phyloP scores from a whole-genome alignment of 2,888 invertebrate genomes.

The Atrina japonica region DNA sequence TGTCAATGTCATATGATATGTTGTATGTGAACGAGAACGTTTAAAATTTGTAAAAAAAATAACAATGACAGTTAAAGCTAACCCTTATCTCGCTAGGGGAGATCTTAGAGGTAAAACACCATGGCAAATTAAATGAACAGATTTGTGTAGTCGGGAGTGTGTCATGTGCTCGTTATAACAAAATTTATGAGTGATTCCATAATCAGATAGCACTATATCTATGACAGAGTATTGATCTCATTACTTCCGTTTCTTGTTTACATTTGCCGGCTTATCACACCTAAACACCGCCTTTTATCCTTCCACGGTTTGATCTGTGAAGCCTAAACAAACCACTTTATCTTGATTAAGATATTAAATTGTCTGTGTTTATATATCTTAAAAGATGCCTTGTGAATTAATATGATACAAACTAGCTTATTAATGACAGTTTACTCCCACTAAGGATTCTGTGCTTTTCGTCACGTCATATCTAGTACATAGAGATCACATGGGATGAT shows the following conservation, averaged over 20 bases:
- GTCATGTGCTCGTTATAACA: conserved; percentile 4
- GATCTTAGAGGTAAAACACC: too few species aligned
- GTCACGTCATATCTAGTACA: too few species aligned
- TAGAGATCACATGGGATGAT: too few species aligned
- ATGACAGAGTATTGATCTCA: conserved; percentile 11
- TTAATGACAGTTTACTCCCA: too few species aligned
- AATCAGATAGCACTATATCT: conserved; percentile 20
- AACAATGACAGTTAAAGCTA: too few species aligned
- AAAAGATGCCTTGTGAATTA: background rate
- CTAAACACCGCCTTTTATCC: conserved; percentile 15
- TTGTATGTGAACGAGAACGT: too few species aligned
- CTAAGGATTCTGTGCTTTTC: too few species aligned
- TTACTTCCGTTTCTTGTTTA: conserved; percentile 36
- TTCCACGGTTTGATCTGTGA: conserved; percentile 25
- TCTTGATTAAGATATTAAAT: conserved; percentile 22
- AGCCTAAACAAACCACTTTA: conserved; percentile 26
- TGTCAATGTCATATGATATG: too few species aligned
- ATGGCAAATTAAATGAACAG: background rate
- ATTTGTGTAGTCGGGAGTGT: background rate
- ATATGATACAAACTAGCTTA: too few species aligned
- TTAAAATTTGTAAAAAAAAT: too few species aligned
- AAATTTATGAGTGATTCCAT: conserved; percentile 13
- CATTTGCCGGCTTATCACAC: conserved; percentile 12
- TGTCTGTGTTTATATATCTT: conserved; percentile 9
- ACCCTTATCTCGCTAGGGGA: too few species aligned